phyloP scores from a whole-genome alignment of 1,140 invertebrate species.

The Lasioglossum albipes region DNA sequence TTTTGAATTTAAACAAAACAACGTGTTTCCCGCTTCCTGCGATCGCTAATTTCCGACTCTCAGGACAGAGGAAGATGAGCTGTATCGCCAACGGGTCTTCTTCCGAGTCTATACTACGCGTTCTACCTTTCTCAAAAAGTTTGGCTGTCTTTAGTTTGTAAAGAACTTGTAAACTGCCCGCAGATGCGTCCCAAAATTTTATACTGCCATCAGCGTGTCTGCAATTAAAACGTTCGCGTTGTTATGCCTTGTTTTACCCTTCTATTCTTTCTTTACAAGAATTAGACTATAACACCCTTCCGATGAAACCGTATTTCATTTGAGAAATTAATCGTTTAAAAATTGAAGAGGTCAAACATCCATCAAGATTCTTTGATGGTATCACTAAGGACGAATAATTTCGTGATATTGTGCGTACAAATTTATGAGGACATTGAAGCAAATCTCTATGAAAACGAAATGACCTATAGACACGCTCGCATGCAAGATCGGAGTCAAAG shows the following conservation, averaged over 20 bases:
- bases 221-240: constrained; percentile 61
- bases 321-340: too few species aligned
- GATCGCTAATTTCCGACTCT: constrained; percentile 93
- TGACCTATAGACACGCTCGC: too few species aligned
- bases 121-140: constrained; percentile 89
- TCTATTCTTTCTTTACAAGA: too few species aligned
- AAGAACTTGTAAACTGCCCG: constrained; percentile 94
- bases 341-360: too few species aligned
- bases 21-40: constrained; percentile 95
- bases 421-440: too few species aligned
- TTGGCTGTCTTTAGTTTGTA: constrained; percentile 99
- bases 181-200: constrained; percentile 98
- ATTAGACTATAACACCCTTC: too few species aligned
- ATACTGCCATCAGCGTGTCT: constrained; percentile 97
- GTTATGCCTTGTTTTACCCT: not conserved
- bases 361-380: too few species aligned
- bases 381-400: too few species aligned
- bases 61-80: constrained; percentile 94
- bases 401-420: too few species aligned
- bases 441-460: too few species aligned
- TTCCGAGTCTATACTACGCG: constrained; percentile 83
- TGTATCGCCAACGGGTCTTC: constrained; percentile 97
- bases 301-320: too few species aligned
- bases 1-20: constrained; percentile 96
- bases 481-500: too few species aligned